Conservation (phyloP, 2,888 invertebrate genomes). For the Blastobasis adustella region DNA sequence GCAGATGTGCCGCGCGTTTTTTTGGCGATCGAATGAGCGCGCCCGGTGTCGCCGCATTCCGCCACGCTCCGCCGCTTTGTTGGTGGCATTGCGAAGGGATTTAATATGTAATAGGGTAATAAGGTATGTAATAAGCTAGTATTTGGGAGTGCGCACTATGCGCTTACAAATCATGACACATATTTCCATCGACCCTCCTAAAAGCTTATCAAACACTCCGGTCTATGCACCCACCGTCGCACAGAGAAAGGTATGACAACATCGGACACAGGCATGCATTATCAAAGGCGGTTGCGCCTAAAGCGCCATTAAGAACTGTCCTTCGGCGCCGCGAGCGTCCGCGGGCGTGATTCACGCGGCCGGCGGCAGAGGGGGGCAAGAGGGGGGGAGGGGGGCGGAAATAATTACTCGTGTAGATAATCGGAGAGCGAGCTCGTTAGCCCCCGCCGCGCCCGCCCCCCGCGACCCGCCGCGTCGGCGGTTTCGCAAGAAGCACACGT, state of each 20-base stretch:
- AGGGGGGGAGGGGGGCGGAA: slow-evolving; percentile 35
- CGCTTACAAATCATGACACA: no score
- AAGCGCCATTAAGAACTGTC: neutral
- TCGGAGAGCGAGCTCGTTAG: slow-evolving; percentile 20
- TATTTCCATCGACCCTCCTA: no score
- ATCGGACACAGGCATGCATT: no score
- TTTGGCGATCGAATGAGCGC: slow-evolving; percentile 18
- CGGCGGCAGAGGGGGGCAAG: slow-evolving; percentile 20
- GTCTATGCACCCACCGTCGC: no score
- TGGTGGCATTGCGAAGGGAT: no score
- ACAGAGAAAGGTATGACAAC: no score
- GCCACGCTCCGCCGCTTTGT: no score
- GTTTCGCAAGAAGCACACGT: slow-evolving; percentile 4
- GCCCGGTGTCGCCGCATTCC: slow-evolving; percentile 7
- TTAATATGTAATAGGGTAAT: no score
- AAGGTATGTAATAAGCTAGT: no score
- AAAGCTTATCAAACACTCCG: no score
- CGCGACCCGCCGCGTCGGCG: slow-evolving; percentile 21
- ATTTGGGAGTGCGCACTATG: no score
- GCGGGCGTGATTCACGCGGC: slow-evolving; percentile 2
- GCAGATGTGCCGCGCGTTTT: slow-evolving; percentile 34
- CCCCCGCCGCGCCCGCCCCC: slow-evolving; percentile 8
- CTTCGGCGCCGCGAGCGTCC: neutral
- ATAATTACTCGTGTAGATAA: slow-evolving; percentile 53
- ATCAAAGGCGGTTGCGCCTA: neutral